A percentile compares a stretch with the other conserved stretches of the same genome.
Conservation (phyloP, 2,797 vertebrate genomes). For the Harpagifer antarcticus region DNA sequence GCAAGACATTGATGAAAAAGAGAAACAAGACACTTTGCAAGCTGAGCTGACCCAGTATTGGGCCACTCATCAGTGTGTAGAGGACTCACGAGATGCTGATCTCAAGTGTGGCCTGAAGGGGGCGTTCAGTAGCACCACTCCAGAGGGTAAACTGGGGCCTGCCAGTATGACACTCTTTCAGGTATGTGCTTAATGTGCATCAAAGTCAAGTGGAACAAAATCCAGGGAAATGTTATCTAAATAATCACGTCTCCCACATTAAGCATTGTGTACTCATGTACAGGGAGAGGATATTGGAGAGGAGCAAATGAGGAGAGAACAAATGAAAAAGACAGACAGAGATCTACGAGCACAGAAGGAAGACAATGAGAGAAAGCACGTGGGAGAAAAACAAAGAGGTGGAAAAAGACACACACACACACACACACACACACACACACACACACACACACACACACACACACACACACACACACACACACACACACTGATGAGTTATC, state of each 20-base stretch:
- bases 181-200: constrained; percentile 61
- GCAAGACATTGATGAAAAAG: constrained; percentile 66
- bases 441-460: constrained; percentile 22
- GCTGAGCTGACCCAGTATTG: constrained; percentile 70
- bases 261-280: constrained; percentile 19
- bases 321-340: constrained; percentile 71
- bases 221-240: constrained; percentile 20
- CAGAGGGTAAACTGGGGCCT: constrained; percentile 76
- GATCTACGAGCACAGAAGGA: constrained; percentile 77
- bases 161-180: constrained; percentile 84
- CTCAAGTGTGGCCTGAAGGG: constrained; percentile 73
- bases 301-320: constrained; percentile 69
- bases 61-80: constrained; percentile 67
- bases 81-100: constrained; percentile 80
- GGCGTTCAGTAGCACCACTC: constrained; percentile 60
- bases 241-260: background rate
- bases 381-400: constrained; percentile 77
- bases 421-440: constrained; percentile 23
- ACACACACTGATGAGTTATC: constrained; percentile 44
- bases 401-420: constrained; percentile 41
- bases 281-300: constrained; percentile 77
- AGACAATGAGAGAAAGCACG: constrained; percentile 62
- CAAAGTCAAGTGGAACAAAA: constrained; percentile 18
- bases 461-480: constrained; percentile 17
- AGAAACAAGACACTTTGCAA: constrained; percentile 56